Evolutionary conservation across 2,113 vertebrate genomes (phyloP), one percentile per base, ranked within the genome.

Genomic region (Psilopsiagon aurifrons): DNA sequence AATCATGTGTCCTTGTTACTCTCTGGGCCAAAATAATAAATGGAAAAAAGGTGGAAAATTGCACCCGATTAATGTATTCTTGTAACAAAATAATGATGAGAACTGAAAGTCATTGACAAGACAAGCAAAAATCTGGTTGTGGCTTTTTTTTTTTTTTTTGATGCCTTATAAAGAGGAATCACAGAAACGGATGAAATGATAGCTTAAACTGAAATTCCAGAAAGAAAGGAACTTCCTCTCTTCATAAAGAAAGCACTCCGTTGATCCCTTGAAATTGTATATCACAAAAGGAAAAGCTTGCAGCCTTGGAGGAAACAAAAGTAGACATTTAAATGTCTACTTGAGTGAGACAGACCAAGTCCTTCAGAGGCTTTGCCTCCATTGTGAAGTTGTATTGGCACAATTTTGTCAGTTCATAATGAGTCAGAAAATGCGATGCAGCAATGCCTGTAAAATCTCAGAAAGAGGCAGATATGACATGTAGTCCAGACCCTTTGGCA

Each of bases 261-360:
- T 1, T 88, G 80, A 96, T 92, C 52, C 67, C 52, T 93, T 86
- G 52, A 94, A 92, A 82, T 8, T 87, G 20, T 71, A 27, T 89
- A 94, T 92, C 91, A 73, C 86, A 89, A 94, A 91, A 81, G 43
- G 4, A 69, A 91, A 91, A 83, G 77, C 94, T 94, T 94, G 77
- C 44, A 83, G 74, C n/a, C 41, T 82, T 83, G 44, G 69, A 92
- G 80, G 69, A 82, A 96, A 87, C 13, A 89, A 37, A 37, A 37
- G 35, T 37, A 89, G 54, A 60, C 49, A 3, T 85, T 87, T 76
- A 91, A 91, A 87, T 39, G 13, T 76, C 54, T 73, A 33, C 31
- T 54, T 0, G 0, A 92, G 16, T 69, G n/a, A 83, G 37, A 89
- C 19, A 83, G 37, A 89, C 19, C 35, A 73, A 90, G 64, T 81